Evolutionary conservation across 1,140 invertebrate species (phyloP), one percentile per base, ranked within the genome.

Genomic region (Ericerus pela): DNA sequence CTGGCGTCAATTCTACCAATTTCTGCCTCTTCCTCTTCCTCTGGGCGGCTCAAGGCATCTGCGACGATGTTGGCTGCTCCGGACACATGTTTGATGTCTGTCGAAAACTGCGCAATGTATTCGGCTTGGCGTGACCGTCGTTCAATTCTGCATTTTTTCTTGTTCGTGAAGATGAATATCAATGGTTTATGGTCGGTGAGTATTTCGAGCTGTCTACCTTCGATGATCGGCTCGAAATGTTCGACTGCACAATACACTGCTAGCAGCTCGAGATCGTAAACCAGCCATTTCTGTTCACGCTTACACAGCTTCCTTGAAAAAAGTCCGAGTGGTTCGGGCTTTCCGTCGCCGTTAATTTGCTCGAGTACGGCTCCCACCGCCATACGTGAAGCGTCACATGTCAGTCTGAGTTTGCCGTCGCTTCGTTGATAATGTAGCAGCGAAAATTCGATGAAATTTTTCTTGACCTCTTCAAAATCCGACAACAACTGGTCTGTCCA

Each of bases 141-240:
- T 1, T 65, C 65, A 2, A 64, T 61, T 11, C 61, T 58, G 41
- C 65, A 68, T 3, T 66, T 60, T 2, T 36, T 1, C 37, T 60
- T 64, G 51, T 66, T 60, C 16, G 52, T 29, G 36, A 70, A 69
- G 1, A 64, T 61, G 51, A 56, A 65, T 11, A 57, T 63, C 2
- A 72, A 52, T 1, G 67, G 70, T 57, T 67, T 67, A 53, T 73
- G 72, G 54, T 73, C 68, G 2, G 68, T 71, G 28, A 59, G 66
- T 6, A 73, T 62, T 0, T 38, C 59, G 38, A 71, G 67, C 11
- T 53, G 8, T 53, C 66, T 61, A 27, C 62, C 69, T 64, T 73
- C 70, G 0, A 75, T 18, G 26, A 70, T 61, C 41, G 62, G 57
- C 26, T 59, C 26, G 54, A 69, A 68, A 53, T 66, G 54, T 59